These are phyloP conservation scores for Saccostrea cuccullata DNA, from an alignment of 1,140 invertebrate genomes.

Conservation along the genomic window DNA sequence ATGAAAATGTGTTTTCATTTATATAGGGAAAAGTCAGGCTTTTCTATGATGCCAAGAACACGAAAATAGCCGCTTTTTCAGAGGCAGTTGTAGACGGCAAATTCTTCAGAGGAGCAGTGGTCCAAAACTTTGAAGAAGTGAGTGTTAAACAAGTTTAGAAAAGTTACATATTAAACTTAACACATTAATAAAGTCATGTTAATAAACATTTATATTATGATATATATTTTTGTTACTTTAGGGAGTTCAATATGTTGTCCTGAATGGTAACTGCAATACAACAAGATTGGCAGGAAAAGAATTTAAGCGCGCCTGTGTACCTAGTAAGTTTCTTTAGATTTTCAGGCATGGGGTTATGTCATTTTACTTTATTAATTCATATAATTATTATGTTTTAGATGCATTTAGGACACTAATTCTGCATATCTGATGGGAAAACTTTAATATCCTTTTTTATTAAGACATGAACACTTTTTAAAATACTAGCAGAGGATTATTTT, in stretches of 20 bases:
- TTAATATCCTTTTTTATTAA: neutral
- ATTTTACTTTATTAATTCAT: neutral
- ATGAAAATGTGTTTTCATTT: neutral
- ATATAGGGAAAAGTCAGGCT: neutral
- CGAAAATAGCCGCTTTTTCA: neutral
- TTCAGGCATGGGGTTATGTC: neutral
- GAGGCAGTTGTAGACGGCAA: neutral
- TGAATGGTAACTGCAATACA: neutral
- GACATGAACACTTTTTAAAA: neutral
- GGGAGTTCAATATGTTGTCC: neutral
- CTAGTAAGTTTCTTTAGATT: neutral
- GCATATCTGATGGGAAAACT: neutral
- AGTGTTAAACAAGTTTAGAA: neutral
- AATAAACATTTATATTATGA: neutral
- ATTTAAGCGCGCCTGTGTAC: neutral
- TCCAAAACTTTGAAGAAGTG: neutral
- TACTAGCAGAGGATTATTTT: too few relatives aligned
- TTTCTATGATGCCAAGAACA: constrained; percentile 24
- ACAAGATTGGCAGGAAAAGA: neutral
- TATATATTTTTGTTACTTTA: neutral
- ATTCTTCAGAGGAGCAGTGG: neutral
- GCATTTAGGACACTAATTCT: neutral
- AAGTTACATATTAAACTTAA: neutral
- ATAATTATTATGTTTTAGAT: neutral
- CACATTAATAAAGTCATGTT: neutral